Base-by-base conservation (phyloP, 2,113 vertebrate species). In the Okapia johnstoni region DNA sequence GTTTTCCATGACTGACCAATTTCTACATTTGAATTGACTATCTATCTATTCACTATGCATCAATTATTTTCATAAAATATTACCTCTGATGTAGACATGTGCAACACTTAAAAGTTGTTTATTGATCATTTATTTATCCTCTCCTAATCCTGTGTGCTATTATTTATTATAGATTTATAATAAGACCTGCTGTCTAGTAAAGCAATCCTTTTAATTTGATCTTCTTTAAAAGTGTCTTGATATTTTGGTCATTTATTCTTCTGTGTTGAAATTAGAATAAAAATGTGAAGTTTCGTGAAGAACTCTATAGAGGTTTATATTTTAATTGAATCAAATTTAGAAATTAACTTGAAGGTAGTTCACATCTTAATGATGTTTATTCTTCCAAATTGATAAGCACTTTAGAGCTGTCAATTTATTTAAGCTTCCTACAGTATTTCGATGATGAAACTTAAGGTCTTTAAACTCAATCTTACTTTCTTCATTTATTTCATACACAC, bases 121-220 rank as follows among this genome's bases (percentile, higher is more conserved):
- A 11, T 40, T 77, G 26, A n/a, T 23, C 5, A 25, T 85, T 48
- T n/a, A 13, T 8, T 40, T 76, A 33, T 88, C 40, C 8, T 58
- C 3, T 76, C 3, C 5, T 48, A 58, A 60, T 16, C 9, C 12
- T 77, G 0, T 1, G 7, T 28, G 2, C 2, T 43, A 50, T 28
- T 87, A 76, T 16, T 55, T 84, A 57, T 77, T 36, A 52, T 15
- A n/a, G 76, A 9, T 79, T 50, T 79, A 48, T 79, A 79, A 50
- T 50, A 43, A 76, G 15, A 79, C 26, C 7, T 84, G 14, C 26
- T 63, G 36, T 17, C 33, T 80, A 15, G 4, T 73, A 52, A 3
- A 73, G 0, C 7, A 28, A 25, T 54, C 10, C 0, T 15, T 40
- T 33, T 36, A 60, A 33, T 33, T 63, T 52, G 12, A 7, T 77